Conservation (phyloP, 2,797 vertebrate species). For the Fistularia commersonii region DNA sequence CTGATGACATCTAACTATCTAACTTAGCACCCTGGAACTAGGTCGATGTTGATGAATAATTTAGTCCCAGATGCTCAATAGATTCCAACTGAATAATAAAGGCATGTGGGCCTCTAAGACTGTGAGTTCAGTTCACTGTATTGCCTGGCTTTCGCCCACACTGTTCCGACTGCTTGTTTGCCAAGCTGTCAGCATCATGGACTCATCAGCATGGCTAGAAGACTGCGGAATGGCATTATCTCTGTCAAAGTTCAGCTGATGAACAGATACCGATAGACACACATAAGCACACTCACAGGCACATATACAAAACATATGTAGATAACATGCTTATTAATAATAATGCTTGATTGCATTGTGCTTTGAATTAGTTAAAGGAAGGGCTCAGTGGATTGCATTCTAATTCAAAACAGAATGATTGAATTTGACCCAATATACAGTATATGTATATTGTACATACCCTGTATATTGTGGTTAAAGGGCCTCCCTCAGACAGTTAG, state of each 20-base stretch:
- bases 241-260: constrained; percentile 25
- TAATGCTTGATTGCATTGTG: too few relatives aligned
- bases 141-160: constrained; percentile 71
- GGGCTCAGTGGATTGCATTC: too few relatives aligned
- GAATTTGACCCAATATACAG: too few relatives aligned
- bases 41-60: constrained; percentile 78
- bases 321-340: too few relatives aligned
- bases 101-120: constrained; percentile 60
- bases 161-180: constrained; percentile 63
- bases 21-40: constrained; percentile 75
- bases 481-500: too few relatives aligned
- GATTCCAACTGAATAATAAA: constrained; percentile 75
- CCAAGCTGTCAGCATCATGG: constrained; percentile 62
- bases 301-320: too few relatives aligned
- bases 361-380: too few relatives aligned
- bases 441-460: too few relatives aligned
- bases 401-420: too few relatives aligned
- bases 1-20: constrained; percentile 70
- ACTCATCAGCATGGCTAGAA: constrained; percentile 34
- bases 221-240: constrained; percentile 48
- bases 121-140: constrained; percentile 59
- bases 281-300: too few relatives aligned
- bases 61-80: constrained; percentile 78
- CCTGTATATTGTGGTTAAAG: too few relatives aligned
- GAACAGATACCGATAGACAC: neutral